Conservation (phyloP, 2,888 invertebrate species). For the Rhaphigaster nebulosa region DNA sequence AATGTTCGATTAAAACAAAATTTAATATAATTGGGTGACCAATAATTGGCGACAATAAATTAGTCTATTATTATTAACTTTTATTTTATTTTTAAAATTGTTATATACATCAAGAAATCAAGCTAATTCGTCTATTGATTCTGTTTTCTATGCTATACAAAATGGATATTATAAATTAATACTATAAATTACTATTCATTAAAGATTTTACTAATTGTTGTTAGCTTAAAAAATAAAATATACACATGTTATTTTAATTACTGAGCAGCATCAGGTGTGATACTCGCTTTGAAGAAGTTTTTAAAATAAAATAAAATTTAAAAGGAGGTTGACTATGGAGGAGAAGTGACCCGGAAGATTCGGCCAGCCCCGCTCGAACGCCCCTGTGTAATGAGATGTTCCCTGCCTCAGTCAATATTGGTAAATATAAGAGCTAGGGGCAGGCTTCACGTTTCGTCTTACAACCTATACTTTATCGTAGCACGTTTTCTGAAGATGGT, state of each 20-base stretch:
- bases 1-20: too few relatives aligned
- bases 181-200: too few relatives aligned
- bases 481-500: not conserved
- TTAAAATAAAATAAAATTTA: constrained; percentile 31
- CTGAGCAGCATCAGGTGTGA: not conserved
- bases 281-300: not conserved
- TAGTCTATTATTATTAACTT: too few relatives aligned
- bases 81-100: too few relatives aligned
- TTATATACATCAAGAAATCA: too few relatives aligned
- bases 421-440: not conserved
- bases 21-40: too few relatives aligned
- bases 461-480: not conserved
- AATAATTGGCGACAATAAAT: too few relatives aligned
- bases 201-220: too few relatives aligned
- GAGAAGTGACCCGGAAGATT: not conserved
- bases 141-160: too few relatives aligned
- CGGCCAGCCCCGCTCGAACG: not conserved
- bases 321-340: constrained; percentile 24
- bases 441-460: not conserved
- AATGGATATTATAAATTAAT: too few relatives aligned
- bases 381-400: constrained; percentile 22
- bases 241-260: not conserved
- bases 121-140: too few relatives aligned
- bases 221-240: too few relatives aligned
- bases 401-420: not conserved